A percentile compares a stretch with the other conserved stretches of the same genome.
Conservation (phyloP, 2,797 vertebrate genomes). For the Myotis findleyi region DNA sequence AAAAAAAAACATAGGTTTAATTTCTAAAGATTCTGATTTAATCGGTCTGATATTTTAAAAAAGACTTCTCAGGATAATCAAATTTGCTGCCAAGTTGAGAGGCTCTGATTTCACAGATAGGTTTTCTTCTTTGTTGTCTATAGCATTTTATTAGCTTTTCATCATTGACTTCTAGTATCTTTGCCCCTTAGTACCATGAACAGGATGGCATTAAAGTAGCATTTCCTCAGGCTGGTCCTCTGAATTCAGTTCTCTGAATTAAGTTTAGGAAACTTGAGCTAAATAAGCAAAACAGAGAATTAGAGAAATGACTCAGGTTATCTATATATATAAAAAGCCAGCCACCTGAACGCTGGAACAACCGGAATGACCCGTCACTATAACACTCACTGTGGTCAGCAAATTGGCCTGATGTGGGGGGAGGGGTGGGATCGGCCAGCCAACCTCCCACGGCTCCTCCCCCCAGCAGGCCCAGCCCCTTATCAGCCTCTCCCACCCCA, state of each 20-base stretch:
- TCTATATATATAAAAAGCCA: too few species aligned
- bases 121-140: not conserved
- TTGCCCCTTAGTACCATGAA: not conserved
- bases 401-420: too few species aligned
- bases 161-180: not conserved
- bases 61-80: not conserved
- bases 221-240: not conserved
- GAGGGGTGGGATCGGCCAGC: too few species aligned
- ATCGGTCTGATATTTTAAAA: not conserved
- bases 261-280: constrained; percentile 8
- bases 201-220: not conserved
- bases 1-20: not conserved
- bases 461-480: too few species aligned
- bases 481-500: too few species aligned
- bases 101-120: not conserved
- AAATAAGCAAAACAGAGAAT: constrained; percentile 36
- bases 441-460: too few species aligned
- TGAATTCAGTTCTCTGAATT: constrained; percentile 39
- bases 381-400: too few species aligned
- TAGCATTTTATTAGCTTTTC: constrained; percentile 15
- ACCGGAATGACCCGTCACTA: too few species aligned
- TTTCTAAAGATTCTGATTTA: constrained; percentile 53
- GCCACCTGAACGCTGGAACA: too few species aligned
- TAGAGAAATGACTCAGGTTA: constrained; percentile 33
- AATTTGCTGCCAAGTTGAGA: not conserved